A percentile compares a stretch with the other conserved stretches of the same genome.
These are phyloP conservation scores for Blomia tropicalis DNA, from an alignment of 2,888 invertebrate genomes.

Conservation along the genomic window DNA sequence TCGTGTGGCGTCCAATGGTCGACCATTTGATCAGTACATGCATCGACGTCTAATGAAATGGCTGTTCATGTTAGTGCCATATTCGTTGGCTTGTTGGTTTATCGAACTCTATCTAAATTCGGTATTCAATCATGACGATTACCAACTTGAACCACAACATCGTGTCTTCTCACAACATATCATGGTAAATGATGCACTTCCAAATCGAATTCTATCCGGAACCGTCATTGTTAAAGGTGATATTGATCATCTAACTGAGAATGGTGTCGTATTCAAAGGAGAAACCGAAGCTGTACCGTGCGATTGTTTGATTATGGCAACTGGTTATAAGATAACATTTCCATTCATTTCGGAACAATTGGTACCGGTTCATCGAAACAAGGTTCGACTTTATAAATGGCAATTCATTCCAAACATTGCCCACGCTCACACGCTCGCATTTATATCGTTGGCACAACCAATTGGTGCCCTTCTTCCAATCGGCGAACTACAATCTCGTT, in stretches of 20 bases:
- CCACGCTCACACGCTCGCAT: conserved; percentile 35
- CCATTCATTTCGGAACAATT: conserved; percentile 34
- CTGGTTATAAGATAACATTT: conserved; percentile 36
- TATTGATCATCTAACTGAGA: conserved; percentile 32
- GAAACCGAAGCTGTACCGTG: neutral
- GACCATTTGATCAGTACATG: conserved; percentile 34
- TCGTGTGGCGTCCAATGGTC: conserved; percentile 36
- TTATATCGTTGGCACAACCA: conserved; percentile 40
- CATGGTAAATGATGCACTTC: conserved; percentile 39
- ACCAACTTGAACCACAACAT: conserved; percentile 36
- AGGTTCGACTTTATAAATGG: conserved; percentile 36
- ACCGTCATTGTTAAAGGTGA: conserved; percentile 34
- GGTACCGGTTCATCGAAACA: conserved; percentile 26
- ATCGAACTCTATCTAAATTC: conserved; percentile 32
- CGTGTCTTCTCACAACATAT: conserved; percentile 33
- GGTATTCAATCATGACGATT: conserved; percentile 36
- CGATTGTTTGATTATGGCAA: conserved; percentile 34
- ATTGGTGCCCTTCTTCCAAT: conserved; percentile 40
- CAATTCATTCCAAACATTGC: conserved; percentile 36
- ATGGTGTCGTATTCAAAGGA: conserved; percentile 33
- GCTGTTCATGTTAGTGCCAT: conserved; percentile 23
- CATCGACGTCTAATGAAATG: conserved; percentile 25
- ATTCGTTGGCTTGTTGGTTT: conserved; percentile 23
- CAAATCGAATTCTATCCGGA: conserved; percentile 37
- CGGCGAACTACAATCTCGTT: conserved; percentile 39